Conservation (phyloP, 2,113 vertebrate genomes). For the Marcusenius ussheri region DNA sequence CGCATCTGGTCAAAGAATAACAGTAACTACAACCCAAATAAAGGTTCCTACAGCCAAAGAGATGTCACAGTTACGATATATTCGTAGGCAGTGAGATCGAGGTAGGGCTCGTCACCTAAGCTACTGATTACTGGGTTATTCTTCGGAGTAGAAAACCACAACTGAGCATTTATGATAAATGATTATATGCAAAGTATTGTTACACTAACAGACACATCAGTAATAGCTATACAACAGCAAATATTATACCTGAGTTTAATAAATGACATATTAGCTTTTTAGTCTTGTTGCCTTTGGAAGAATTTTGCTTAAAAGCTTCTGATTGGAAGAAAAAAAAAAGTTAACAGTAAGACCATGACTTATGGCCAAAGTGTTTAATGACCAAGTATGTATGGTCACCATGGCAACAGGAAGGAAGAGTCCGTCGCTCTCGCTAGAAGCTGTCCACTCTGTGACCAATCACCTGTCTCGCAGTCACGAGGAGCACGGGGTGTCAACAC, state of each 20-base stretch:
- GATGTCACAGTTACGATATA: neutral
- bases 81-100: neutral
- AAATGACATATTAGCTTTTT: constrained; percentile 27
- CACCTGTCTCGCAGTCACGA: constrained; percentile 33
- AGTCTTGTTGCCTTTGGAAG: constrained; percentile 23
- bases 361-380: constrained; percentile 46
- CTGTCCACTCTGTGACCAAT: constrained; percentile 47
- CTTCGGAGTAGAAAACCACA: neutral
- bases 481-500: constrained; percentile 25
- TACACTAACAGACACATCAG: neutral
- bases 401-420: constrained; percentile 39
- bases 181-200: neutral
- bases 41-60: neutral
- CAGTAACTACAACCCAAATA: neutral
- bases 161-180: neutral
- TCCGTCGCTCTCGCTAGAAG: constrained; percentile 42
- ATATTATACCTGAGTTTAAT: neutral
- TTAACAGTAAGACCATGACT: constrained; percentile 43
- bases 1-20: neutral
- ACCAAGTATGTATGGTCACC: constrained; percentile 41
- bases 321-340: constrained; percentile 22
- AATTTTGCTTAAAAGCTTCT: constrained; percentile 32
- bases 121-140: neutral
- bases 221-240: neutral
- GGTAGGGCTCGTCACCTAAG: neutral